Conservation (phyloP, 2,797 vertebrate species). For the Zenarchopterus dispar region DNA sequence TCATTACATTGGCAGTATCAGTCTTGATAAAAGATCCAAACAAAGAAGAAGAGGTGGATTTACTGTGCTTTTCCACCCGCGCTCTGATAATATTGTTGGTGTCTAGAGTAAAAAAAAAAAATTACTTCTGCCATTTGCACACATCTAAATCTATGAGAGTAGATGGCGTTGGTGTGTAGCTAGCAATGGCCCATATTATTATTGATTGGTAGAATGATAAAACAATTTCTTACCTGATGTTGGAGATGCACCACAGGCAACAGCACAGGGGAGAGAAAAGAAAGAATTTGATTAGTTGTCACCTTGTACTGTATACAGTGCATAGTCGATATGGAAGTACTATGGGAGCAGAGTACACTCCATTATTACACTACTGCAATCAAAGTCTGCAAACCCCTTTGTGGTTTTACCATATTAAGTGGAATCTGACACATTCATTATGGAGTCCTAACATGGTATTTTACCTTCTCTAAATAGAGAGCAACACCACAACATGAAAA, state of each 20-base stretch:
- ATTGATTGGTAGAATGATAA: constrained; percentile 80
- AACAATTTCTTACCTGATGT: constrained; percentile 83
- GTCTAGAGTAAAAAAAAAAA: constrained; percentile 76
- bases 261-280: constrained; percentile 60
- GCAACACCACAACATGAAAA: neutral
- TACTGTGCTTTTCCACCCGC: constrained; percentile 63
- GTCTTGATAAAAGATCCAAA: constrained; percentile 80
- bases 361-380: constrained; percentile 60
- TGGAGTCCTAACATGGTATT: constrained; percentile 32
- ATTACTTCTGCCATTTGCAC: constrained; percentile 74
- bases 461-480: constrained; percentile 17
- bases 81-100: constrained; percentile 76
- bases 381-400: constrained; percentile 57
- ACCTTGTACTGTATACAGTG: constrained; percentile 67
- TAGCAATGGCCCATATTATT: constrained; percentile 77
- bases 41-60: constrained; percentile 70
- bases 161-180: constrained; percentile 61
- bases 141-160: constrained; percentile 77
- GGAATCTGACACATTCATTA: constrained; percentile 39
- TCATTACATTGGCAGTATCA: constrained; percentile 74
- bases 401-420: constrained; percentile 36
- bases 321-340: constrained; percentile 56
- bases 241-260: constrained; percentile 71
- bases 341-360: constrained; percentile 37
- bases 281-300: constrained; percentile 78